Evolutionary conservation across 1,140 invertebrate species (phyloP).

Genomic region (Patella vulgata): DNA sequence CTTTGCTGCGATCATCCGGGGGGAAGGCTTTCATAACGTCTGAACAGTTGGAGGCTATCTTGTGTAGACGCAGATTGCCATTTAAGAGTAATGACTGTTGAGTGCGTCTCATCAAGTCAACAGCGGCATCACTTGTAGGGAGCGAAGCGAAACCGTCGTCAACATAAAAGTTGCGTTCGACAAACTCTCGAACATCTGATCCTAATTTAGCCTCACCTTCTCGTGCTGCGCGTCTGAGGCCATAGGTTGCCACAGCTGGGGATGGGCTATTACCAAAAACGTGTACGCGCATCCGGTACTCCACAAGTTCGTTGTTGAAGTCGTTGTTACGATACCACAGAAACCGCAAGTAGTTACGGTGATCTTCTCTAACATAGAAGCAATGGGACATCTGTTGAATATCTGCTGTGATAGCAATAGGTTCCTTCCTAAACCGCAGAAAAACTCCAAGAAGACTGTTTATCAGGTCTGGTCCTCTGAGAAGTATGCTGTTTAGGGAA

Average conservation of each 20-base stretch:
- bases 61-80: conserved; percentile 17
- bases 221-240: too few species aligned
- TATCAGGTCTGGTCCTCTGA: too few species aligned
- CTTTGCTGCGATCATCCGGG: conserved; percentile 16
- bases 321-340: conserved; percentile 23
- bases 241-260: conserved; percentile 24
- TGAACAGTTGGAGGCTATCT: conserved; percentile 17
- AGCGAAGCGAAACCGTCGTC: not conserved
- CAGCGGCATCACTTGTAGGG: not conserved
- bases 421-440: too few species aligned
- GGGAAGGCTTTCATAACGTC: conserved; percentile 13
- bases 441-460: too few species aligned
- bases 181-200: too few species aligned
- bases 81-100: not conserved
- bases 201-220: too few species aligned
- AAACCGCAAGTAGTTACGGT: conserved; percentile 21
- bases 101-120: not conserved
- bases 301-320: too few species aligned
- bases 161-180: too few species aligned
- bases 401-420: too few species aligned
- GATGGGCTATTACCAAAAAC: conserved; percentile 31
- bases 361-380: too few species aligned
- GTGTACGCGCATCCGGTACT: conserved; percentile 31
- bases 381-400: too few species aligned
- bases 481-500: too few species aligned